These are phyloP conservation scores for Otolemur garnettii DNA, from an alignment of 2,113 vertebrate species.

Conservation along the genomic window DNA sequence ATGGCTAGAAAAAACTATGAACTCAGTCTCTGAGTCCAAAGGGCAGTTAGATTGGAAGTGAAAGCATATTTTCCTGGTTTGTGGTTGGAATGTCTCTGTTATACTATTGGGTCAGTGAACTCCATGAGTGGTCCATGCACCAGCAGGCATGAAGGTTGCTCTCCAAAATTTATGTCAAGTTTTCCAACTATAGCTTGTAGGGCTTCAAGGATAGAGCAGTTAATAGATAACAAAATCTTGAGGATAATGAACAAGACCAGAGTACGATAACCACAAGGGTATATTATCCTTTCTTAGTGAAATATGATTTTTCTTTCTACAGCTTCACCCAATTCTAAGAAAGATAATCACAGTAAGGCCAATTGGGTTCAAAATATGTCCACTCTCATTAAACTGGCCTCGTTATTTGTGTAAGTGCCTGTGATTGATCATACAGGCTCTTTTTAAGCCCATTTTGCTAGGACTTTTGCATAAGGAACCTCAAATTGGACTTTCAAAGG, in stretches of 20 bases:
- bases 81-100: background rate
- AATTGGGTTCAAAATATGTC: background rate
- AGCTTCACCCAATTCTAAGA: background rate
- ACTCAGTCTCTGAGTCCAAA: background rate
- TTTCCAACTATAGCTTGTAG: background rate
- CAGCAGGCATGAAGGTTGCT: background rate
- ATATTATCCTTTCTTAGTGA: background rate
- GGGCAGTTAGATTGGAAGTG: background rate
- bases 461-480: background rate
- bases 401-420: background rate
- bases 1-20: background rate
- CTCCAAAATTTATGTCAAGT: background rate
- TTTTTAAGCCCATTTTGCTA: background rate
- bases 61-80: background rate
- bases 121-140: background rate
- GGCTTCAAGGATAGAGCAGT: background rate
- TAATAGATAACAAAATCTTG: background rate
- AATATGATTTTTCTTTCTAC: background rate
- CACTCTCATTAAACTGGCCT: background rate
- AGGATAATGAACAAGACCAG: background rate
- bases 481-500: background rate
- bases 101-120: background rate
- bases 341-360: background rate
- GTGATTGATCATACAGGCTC: background rate
- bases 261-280: background rate